Evolutionary conservation across 1,140 invertebrate species (phyloP).

Genomic region (Trachymyrmex septentrionalis): DNA sequence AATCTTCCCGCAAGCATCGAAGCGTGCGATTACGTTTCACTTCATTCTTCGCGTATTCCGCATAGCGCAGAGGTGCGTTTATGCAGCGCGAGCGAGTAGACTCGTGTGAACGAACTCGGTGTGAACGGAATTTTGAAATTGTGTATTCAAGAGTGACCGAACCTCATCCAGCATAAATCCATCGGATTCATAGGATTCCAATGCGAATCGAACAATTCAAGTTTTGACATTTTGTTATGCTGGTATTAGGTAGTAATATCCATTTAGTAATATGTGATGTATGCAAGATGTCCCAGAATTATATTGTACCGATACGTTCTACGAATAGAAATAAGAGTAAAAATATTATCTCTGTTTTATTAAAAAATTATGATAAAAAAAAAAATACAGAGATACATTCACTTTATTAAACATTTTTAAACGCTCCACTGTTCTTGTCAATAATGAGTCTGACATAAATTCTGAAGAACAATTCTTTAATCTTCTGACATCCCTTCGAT

Average conservation of each 20-base stretch:
- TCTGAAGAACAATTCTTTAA: slow-evolving; percentile 20
- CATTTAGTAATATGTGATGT: slow-evolving; percentile 14
- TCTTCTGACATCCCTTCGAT: background rate
- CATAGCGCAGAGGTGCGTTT: slow-evolving; percentile 61
- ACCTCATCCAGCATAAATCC: slow-evolving; percentile 55
- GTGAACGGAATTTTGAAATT: slow-evolving; percentile 61
- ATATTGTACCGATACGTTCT: background rate
- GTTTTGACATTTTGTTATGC: slow-evolving; percentile 35
- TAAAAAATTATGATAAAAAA: background rate
- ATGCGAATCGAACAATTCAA: slow-evolving; percentile 46
- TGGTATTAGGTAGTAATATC: slow-evolving; percentile 36
- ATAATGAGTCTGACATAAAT: background rate
- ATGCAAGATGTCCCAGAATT: background rate
- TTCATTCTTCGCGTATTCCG: slow-evolving; percentile 61
- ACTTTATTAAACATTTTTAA: background rate
- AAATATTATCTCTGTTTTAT: slow-evolving; percentile 4
- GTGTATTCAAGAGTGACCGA: slow-evolving; percentile 57
- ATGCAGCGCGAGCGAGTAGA: slow-evolving; percentile 48
- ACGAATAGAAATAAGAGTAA: background rate
- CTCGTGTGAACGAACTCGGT: slow-evolving; percentile 60
- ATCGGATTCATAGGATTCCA: slow-evolving; percentile 42
- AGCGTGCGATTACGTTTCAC: slow-evolving; percentile 64
- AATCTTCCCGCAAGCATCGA: slow-evolving; percentile 62
- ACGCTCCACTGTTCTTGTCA: background rate
- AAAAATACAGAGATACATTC: background rate